Percentiles rank a stretch among this genome's conserved stretches.
These are phyloP conservation scores for Ageneiosus marmoratus DNA, from an alignment of 2,113 vertebrate genomes.

Conservation along the genomic window DNA sequence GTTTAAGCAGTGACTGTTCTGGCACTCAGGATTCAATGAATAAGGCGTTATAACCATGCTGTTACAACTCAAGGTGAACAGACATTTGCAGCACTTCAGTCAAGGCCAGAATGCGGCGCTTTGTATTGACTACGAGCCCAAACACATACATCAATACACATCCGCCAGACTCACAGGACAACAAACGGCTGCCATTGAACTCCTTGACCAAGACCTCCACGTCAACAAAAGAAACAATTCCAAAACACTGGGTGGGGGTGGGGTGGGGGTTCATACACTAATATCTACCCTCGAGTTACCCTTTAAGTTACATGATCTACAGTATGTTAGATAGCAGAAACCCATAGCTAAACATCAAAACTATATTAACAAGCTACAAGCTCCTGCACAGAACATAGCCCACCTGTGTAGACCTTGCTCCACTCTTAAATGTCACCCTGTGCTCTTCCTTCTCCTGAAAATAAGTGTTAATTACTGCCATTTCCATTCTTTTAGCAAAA, in stretches of 20 bases:
- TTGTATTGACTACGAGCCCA: slow-evolving; percentile 31
- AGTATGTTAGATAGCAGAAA: not conserved
- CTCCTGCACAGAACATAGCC: too few species aligned
- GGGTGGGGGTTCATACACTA: too few species aligned
- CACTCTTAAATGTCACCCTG: too few species aligned
- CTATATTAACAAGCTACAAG: too few species aligned
- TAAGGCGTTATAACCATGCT: slow-evolving; percentile 26
- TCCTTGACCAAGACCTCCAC: not conserved
- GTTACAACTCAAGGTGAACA: slow-evolving; percentile 41
- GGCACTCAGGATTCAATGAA: slow-evolving; percentile 23
- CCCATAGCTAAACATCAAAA: not conserved
- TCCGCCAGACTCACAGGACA: not conserved
- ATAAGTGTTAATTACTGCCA: too few species aligned
- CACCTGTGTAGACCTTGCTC: too few species aligned
- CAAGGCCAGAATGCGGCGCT: slow-evolving; percentile 14
- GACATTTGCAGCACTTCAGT: slow-evolving; percentile 24
- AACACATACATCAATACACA: not conserved
- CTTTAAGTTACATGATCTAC: not conserved
- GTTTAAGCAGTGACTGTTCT: slow-evolving; percentile 33
- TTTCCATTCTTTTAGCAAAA: too few species aligned
- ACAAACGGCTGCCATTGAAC: not conserved
- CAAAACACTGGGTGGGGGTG: not conserved
- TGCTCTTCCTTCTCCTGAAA: too few species aligned
- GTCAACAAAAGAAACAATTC: not conserved
- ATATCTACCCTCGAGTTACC: not conserved